These are phyloP conservation scores for Drosophila eohydei DNA, from an alignment of 2,888 invertebrate genomes.

Conservation along the genomic window DNA sequence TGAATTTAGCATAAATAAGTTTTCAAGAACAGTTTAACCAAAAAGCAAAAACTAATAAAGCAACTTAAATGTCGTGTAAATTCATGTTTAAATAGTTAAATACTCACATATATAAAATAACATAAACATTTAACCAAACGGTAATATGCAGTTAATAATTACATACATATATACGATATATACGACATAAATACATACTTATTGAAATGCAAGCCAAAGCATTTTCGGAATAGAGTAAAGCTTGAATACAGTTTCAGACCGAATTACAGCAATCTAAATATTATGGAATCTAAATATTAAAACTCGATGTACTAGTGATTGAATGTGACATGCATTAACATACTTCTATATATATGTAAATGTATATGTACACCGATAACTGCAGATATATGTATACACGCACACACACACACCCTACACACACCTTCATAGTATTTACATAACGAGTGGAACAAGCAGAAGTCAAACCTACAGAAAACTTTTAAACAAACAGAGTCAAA, in stretches of 20 bases:
- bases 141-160: conserved; percentile 25
- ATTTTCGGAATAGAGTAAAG: conserved; percentile 36
- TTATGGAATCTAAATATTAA: conserved; percentile 43
- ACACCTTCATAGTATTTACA: conserved; percentile 36
- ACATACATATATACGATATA: conserved; percentile 26
- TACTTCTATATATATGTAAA: conserved; percentile 25
- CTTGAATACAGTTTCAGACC: conserved; percentile 23
- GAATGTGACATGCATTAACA: conserved; percentile 60
- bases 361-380: conserved; percentile 17
- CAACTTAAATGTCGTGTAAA: conserved; percentile 75
- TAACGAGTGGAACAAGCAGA: conserved; percentile 34
- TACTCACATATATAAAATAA: conserved; percentile 16
- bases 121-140: conserved; percentile 6
- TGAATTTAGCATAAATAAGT: conserved; percentile 69
- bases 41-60: conserved; percentile 13
- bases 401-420: neutral
- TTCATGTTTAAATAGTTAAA: conserved; percentile 61
- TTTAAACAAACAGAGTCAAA: conserved; percentile 31
- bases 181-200: conserved; percentile 45
- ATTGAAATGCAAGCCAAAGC: conserved; percentile 42
- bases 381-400: conserved; percentile 40
- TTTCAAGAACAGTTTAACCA: conserved; percentile 67
- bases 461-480: conserved; percentile 36
- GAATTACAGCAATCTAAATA: conserved; percentile 22
- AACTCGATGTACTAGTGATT: conserved; percentile 51